These are phyloP conservation scores for Manacus vitellinus DNA, from an alignment of 2,113 vertebrate species.

Conservation along the genomic window DNA sequence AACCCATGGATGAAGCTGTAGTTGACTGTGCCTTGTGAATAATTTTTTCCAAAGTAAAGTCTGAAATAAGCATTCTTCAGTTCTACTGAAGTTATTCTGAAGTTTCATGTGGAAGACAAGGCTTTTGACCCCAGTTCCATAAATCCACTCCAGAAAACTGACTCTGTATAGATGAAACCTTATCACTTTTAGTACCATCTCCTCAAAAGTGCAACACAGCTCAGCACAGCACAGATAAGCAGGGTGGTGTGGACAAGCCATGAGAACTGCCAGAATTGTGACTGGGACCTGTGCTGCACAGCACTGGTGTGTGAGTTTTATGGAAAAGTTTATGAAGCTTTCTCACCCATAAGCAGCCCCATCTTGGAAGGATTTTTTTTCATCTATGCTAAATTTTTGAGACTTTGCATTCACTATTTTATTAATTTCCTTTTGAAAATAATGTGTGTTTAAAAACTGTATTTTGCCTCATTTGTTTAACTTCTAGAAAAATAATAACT, in stretches of 20 bases:
- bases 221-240: not conserved
- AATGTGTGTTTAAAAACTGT: not conserved
- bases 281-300: not conserved
- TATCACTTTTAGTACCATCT: not conserved
- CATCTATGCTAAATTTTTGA: not conserved
- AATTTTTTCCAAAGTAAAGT: not conserved
- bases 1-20: not conserved
- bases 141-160: not conserved
- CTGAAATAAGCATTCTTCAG: not conserved
- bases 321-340: not conserved
- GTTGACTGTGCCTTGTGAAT: not conserved
- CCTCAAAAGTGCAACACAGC: not conserved
- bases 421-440: not conserved
- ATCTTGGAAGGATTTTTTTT: not conserved
- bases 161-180: not conserved
- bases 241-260: not conserved
- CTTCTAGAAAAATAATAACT: not conserved
- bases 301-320: not conserved
- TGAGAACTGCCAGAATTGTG: not conserved
- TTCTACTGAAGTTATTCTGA: not conserved
- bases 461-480: not conserved
- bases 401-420: not conserved
- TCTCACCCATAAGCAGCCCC: not conserved
- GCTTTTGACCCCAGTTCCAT: not conserved
- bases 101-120: not conserved